These are phyloP conservation scores for Sebastolobus altivelis DNA, from an alignment of 2,797 vertebrate species.

Conservation along the genomic window DNA sequence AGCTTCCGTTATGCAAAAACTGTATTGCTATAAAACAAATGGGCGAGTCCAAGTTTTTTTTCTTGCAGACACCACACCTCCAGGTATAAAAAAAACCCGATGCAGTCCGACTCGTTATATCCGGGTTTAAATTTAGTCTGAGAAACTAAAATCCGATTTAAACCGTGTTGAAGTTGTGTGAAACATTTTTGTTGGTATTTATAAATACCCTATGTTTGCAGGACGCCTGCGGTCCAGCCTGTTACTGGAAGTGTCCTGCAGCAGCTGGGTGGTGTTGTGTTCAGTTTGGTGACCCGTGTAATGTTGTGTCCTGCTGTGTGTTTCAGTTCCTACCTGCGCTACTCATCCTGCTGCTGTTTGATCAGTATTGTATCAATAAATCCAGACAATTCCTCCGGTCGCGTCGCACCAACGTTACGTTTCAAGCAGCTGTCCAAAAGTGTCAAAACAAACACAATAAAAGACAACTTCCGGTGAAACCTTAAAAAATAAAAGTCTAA, in stretches of 20 bases:
- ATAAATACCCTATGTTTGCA: not conserved
- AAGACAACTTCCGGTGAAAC: not conserved
- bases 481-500: not conserved
- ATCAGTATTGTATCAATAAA: not conserved
- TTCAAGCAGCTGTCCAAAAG: not conserved
- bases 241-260: not conserved
- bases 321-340: conserved; percentile 53
- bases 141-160: not conserved
- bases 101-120: not conserved
- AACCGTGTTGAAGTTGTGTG: not conserved
- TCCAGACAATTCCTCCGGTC: not conserved
- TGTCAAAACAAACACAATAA: no score
- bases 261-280: not conserved
- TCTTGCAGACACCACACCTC: not conserved
- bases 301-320: not conserved
- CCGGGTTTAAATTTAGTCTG: not conserved
- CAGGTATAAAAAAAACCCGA: not conserved
- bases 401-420: fast-evolving
- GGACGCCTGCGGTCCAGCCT: not conserved
- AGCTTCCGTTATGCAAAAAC: not conserved
- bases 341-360: conserved; percentile 44
- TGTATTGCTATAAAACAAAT: not conserved
- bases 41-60: not conserved
- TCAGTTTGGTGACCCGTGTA: not conserved
- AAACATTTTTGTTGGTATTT: not conserved